Conservation (phyloP, 2,113 vertebrate genomes). For the Isurus oxyrinchus region DNA sequence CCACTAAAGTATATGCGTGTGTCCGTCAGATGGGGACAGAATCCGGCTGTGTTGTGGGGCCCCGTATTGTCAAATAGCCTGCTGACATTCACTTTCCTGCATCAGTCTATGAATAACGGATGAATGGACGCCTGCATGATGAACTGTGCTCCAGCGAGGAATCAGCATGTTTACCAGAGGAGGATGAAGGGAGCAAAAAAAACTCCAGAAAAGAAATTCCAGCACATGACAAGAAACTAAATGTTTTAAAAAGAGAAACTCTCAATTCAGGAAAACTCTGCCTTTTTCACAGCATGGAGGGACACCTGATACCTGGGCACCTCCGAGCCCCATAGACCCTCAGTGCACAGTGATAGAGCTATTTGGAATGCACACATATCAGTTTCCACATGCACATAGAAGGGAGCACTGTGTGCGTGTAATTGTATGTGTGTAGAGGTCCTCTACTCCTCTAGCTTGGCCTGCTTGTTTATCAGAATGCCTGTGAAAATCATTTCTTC, state of each 20-base stretch:
- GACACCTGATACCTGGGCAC: not conserved
- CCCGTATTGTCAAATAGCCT: not conserved
- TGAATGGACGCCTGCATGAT: not conserved
- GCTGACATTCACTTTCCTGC: not conserved
- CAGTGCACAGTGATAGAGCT: not conserved
- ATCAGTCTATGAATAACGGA: not conserved
- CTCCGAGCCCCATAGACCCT: not conserved
- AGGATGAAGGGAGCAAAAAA: not conserved
- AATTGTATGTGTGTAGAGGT: not conserved
- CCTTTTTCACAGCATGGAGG: not conserved
- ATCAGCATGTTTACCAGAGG: too few species aligned
- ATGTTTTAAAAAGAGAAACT: not conserved
- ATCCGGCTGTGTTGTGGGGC: not conserved
- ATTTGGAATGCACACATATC: not conserved
- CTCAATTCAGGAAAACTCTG: not conserved
- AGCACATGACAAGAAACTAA: not conserved
- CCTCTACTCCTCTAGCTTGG: not conserved
- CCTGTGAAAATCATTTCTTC: not conserved
- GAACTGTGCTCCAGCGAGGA: not conserved
- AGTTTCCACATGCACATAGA: not conserved
- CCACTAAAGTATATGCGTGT: not conserved
- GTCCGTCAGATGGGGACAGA: not conserved
- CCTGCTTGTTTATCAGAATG: not conserved
- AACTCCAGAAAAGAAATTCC: not conserved
- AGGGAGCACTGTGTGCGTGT: not conserved